phyloP scores from a whole-genome alignment of 1,140 invertebrate species.

The Macrocentrus cingulum region DNA sequence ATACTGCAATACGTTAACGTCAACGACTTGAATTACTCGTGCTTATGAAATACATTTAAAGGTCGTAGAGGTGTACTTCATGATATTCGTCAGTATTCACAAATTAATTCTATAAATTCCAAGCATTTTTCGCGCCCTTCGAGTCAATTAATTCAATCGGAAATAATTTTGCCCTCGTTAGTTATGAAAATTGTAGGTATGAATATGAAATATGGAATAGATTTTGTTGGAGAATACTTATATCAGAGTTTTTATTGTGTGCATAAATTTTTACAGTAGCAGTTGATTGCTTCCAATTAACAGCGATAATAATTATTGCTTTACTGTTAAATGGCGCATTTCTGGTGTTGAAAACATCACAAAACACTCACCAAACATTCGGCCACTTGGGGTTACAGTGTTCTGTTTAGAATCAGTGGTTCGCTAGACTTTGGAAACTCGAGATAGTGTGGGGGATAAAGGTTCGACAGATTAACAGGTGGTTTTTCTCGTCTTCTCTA shows the following conservation, averaged over 20 bases:
- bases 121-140: too few species aligned
- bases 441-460: background rate
- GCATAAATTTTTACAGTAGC: too few species aligned
- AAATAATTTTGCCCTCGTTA: too few species aligned
- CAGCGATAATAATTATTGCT: too few species aligned
- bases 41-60: background rate
- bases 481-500: constrained; percentile 10
- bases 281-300: too few species aligned
- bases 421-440: background rate
- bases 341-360: too few species aligned
- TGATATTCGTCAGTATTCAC: background rate
- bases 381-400: background rate
- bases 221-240: too few species aligned
- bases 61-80: background rate
- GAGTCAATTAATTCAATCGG: too few species aligned
- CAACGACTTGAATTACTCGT: constrained; percentile 10
- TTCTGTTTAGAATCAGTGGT: background rate
- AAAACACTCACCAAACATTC: background rate
- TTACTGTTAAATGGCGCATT: too few species aligned
- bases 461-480: constrained; percentile 23
- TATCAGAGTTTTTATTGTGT: too few species aligned
- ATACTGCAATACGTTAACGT: constrained; percentile 18
- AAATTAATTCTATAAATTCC: background rate
- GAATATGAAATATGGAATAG: too few species aligned
- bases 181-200: too few species aligned